Conservation (phyloP, 2,113 vertebrate genomes). For the Enhydra lutris region DNA sequence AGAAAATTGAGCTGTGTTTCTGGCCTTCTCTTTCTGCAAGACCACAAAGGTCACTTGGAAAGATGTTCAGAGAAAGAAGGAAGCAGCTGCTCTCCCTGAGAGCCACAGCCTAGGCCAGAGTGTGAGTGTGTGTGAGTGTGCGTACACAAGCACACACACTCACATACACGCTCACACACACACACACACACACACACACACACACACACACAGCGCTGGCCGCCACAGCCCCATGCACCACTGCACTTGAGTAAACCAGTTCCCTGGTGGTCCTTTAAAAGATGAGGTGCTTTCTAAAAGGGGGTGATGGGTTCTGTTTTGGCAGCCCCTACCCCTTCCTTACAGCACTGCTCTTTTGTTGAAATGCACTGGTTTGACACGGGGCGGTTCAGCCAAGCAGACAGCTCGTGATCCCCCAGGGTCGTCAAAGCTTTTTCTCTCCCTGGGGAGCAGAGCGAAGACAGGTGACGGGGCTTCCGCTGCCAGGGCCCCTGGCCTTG, state of each 20-base stretch:
- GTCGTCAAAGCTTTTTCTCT: conserved; percentile 20
- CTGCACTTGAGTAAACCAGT: conserved; percentile 81
- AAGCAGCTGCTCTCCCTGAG: conserved; percentile 70
- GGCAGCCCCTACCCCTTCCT: conserved; percentile 26
- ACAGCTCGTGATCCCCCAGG: conserved; percentile 5
- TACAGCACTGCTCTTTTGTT: conserved; percentile 40
- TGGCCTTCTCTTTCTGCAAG: conserved; percentile 27
- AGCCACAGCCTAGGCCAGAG: background rate
- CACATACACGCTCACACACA: background rate
- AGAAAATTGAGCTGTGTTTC: conserved; percentile 6
- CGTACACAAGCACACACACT: background rate
- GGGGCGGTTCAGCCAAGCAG: background rate
- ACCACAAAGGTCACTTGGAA: background rate
- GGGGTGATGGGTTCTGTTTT: background rate
- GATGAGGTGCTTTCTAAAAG: conserved; percentile 57
- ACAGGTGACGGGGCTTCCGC: conserved; percentile 28
- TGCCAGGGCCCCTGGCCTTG: background rate
- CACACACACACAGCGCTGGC: conserved; percentile 39
- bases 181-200: background rate
- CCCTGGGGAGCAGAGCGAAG: conserved; percentile 22
- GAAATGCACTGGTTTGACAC: conserved; percentile 45
- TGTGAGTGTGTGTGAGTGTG: background rate
- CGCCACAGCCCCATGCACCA: conserved; percentile 76
- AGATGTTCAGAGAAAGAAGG: conserved; percentile 54
- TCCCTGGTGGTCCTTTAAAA: conserved; percentile 69